Conservation (phyloP, 2,113 vertebrate species). For the Zosterops hypoxanthus region DNA sequence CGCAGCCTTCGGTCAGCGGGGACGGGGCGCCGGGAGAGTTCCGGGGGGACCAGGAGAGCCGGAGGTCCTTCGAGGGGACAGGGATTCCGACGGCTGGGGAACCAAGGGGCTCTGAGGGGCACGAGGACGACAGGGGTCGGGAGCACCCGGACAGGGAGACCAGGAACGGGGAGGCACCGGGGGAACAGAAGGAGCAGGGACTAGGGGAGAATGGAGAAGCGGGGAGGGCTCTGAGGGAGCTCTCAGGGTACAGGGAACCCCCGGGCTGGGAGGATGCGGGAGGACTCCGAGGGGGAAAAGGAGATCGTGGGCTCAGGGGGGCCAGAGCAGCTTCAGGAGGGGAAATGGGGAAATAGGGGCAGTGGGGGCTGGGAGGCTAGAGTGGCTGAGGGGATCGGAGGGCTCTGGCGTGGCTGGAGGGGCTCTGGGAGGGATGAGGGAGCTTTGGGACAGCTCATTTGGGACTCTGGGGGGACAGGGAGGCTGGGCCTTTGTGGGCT, state of each 20-base stretch:
- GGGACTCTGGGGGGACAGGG: neutral
- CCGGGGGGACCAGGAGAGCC: neutral
- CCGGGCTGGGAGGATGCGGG: neutral
- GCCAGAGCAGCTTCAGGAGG: neutral
- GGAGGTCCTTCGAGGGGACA: neutral
- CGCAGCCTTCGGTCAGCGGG: neutral
- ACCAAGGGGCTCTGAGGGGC: neutral
- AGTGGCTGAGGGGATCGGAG: neutral
- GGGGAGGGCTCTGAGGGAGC: neutral
- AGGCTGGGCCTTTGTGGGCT: neutral
- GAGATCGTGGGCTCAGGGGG: neutral
- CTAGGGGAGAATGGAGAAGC: neutral
- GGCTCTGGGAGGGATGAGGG: neutral
- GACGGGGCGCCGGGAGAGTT: neutral
- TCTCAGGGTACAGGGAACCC: neutral
- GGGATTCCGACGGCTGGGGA: neutral
- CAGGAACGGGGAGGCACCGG: neutral
- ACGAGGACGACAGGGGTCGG: neutral
- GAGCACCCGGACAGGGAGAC: neutral
- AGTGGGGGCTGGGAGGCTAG: neutral
- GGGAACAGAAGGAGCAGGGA: neutral
- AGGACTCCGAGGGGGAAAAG: neutral
- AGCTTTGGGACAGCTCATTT: neutral
- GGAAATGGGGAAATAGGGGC: neutral
- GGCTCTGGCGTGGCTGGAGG: neutral